Evolutionary conservation across 2,113 vertebrate species (phyloP), one percentile per base, ranked within the genome.

Genomic region (Vireo altiloquus): DNA sequence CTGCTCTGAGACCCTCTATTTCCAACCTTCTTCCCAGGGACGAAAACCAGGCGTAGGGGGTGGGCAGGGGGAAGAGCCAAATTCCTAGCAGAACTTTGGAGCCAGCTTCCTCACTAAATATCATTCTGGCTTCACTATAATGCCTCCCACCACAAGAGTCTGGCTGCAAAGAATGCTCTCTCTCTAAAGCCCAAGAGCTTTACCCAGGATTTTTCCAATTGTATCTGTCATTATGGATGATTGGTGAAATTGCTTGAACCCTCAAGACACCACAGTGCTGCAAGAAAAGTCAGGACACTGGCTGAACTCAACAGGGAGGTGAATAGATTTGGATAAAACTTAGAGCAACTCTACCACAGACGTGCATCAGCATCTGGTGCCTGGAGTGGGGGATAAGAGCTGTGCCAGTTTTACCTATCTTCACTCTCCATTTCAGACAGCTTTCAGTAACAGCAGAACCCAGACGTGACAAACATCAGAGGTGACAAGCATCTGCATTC

Each of bases 61-160:
- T 1, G 6, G 72, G 44, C 35, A 90, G 16, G 11, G 87, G 49
- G 37, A 89, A 93, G 35, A 89, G 81, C 85, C 88, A 93, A 95
- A 91, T 86, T 89, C 81, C 66, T 47, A 75, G 37, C 74, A 84
- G 77, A 96, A 90, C 68, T 83, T 35, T 35, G 72, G 94, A 96
- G 90, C 86, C 88, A 90, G 79, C 76, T 92, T 95, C 76, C 82
- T 94, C 87, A 79, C 87, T 92, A 94, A 94, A 54, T 91, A 91
- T 70, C 87, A 33, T 66, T 88, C 85, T 95, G 90, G 79, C 82
- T 96, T 92, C 68, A 6, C 82, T 66, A 1, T 28, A 78, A 78
- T 90, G 93, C 79, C 88, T 94, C 85, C 92, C 88, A 93, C 93
- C 90, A 70, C 90, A 93, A 92, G 53, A 70, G 83, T 76, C 92